phyloP scores from a whole-genome alignment of 2,113 vertebrate genomes.

The Sporophila hypoxantha region DNA sequence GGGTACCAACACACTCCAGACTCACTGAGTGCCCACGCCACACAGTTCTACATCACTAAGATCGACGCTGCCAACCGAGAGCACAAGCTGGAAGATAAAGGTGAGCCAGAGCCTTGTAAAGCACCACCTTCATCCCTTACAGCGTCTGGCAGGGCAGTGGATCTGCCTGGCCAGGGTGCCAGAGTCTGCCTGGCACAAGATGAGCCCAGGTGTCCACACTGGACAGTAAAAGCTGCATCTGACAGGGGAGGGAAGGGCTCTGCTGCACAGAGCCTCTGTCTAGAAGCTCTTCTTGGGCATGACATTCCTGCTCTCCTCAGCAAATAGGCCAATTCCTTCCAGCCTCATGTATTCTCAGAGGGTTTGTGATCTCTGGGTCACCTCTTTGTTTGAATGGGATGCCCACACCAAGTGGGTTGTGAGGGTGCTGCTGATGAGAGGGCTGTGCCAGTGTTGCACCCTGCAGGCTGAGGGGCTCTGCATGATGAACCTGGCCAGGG shows the following conservation, averaged over 20 bases:
- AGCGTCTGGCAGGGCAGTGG: neutral
- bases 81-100: constrained; percentile 90
- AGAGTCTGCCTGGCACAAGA: neutral
- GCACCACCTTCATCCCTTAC: neutral
- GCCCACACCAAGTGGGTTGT: neutral
- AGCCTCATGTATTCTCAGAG: neutral
- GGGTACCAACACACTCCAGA: constrained; percentile 91
- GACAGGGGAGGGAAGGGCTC: neutral
- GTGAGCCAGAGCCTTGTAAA: constrained; percentile 56
- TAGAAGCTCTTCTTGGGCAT: neutral
- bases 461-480: neutral
- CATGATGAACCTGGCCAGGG: neutral
- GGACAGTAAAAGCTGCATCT: neutral
- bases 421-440: neutral
- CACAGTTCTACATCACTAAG: constrained; percentile 88
- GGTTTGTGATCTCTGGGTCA: neutral
- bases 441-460: neutral
- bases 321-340: neutral
- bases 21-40: constrained; percentile 68
- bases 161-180: neutral
- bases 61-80: constrained; percentile 84
- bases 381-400: neutral
- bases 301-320: neutral
- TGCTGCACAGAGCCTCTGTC: neutral
- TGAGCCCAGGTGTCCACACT: neutral